Evolutionary conservation across 2,888 invertebrate genomes (phyloP).

Genomic region (Vannuccia rotundouncinata): DNA sequence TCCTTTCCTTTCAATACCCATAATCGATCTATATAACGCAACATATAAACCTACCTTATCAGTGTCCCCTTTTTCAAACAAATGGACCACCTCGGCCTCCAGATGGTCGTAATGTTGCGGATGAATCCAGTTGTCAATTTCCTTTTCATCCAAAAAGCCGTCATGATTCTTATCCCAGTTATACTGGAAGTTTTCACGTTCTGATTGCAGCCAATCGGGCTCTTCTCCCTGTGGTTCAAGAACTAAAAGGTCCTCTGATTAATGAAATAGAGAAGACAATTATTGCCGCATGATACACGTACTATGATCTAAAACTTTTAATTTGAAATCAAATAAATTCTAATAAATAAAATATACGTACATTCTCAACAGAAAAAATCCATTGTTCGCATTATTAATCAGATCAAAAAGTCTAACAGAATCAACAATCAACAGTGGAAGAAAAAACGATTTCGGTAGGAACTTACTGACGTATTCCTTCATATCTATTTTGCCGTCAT

Average conservation of each 20-base stretch:
- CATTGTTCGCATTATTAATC: no score
- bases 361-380: no score
- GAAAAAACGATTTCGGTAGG: no score
- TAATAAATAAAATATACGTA: no score
- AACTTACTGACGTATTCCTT: conserved; percentile 79
- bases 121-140: conserved; percentile 79
- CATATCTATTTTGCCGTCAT: conserved; percentile 82
- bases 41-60: conserved; percentile 67
- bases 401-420: no score
- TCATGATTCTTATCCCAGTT: conserved; percentile 76
- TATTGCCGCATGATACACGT: no score
- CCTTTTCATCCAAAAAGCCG: conserved; percentile 75
- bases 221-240: conserved; percentile 64
- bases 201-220: conserved; percentile 91
- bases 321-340: no score
- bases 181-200: conserved; percentile 78
- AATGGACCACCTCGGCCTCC: conserved; percentile 86
- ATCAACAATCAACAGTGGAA: no score
- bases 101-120: conserved; percentile 94
- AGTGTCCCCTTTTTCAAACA: conserved; percentile 84
- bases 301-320: no score
- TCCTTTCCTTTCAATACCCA: background rate
- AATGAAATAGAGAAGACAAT: background rate
- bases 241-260: conserved; percentile 75
- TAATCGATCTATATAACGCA: conserved; percentile 23